A percentile compares a stretch with the other conserved stretches of the same genome.
These are phyloP conservation scores for Drosophila quadrilineata DNA, from an alignment of 1,140 invertebrate genomes.

Conservation along the genomic window DNA sequence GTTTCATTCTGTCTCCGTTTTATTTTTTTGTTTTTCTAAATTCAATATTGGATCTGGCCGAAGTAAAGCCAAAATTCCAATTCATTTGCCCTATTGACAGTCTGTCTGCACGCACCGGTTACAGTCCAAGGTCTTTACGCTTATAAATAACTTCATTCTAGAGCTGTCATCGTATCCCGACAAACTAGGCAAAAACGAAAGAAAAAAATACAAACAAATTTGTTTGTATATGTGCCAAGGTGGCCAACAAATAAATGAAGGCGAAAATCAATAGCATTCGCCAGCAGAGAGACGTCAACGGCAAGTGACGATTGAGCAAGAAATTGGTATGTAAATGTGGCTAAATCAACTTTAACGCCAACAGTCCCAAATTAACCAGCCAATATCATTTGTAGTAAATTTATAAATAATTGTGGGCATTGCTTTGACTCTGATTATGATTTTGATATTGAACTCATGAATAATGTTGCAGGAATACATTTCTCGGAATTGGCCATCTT, in stretches of 20 bases:
- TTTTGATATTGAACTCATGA: too few species aligned
- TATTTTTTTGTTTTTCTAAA: not conserved
- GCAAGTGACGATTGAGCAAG: not conserved
- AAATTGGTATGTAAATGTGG: slow-evolving; percentile 36
- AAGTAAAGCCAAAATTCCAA: slow-evolving; percentile 23
- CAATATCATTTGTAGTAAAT: too few species aligned
- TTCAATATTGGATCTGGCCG: not conserved
- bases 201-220: too few species aligned
- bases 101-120: slow-evolving; percentile 63
- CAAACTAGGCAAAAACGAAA: slow-evolving; percentile 39
- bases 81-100: slow-evolving; percentile 68
- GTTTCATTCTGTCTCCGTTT: too few species aligned
- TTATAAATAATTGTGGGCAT: too few species aligned
- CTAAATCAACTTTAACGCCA: slow-evolving; percentile 21
- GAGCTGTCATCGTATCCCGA: slow-evolving; percentile 19
- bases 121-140: slow-evolving; percentile 49
- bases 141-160: slow-evolving; percentile 51
- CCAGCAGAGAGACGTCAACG: slow-evolving; percentile 10
- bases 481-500: slow-evolving; percentile 11
- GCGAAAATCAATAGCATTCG: slow-evolving; percentile 56
- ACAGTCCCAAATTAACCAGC: too few species aligned
- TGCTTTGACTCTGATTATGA: too few species aligned
- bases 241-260: slow-evolving; percentile 38
- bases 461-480: too few species aligned
- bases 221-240: slow-evolving; percentile 59